Percentiles rank a stretch among this genome's conserved stretches.
Evolutionary conservation across 1,140 invertebrate species (phyloP).

Genomic region (Colletes latitarsis): DNA sequence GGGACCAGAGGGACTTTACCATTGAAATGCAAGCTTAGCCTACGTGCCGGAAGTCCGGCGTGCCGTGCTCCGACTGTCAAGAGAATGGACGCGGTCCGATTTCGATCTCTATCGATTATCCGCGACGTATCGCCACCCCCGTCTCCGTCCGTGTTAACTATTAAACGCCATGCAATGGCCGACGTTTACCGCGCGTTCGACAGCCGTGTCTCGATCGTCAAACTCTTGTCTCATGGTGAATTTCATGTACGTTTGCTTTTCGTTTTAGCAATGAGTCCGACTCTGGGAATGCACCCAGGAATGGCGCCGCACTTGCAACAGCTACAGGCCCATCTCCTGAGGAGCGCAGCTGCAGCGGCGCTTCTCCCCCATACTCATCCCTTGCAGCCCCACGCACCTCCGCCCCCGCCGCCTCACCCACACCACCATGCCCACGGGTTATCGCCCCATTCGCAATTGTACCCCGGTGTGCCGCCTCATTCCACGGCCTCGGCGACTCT

Average conservation of each 20-base stretch:
- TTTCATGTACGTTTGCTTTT: slow-evolving; percentile 3
- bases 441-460: slow-evolving; percentile 74
- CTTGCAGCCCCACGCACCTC: slow-evolving; percentile 80
- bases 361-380: slow-evolving; percentile 80
- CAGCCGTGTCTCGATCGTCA: background rate
- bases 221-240: background rate
- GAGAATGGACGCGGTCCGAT: slow-evolving; percentile 51
- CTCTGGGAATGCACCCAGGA: slow-evolving; percentile 85
- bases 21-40: slow-evolving; percentile 64
- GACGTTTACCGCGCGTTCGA: background rate
- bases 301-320: slow-evolving; percentile 88
- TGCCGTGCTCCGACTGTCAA: slow-evolving; percentile 58
- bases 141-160: slow-evolving; percentile 17
- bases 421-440: slow-evolving; percentile 70
- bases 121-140: slow-evolving; percentile 45
- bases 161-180: background rate
- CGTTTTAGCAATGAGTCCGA: slow-evolving; percentile 83
- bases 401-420: slow-evolving; percentile 79
- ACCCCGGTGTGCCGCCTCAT: slow-evolving; percentile 76
- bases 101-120: slow-evolving; percentile 59
- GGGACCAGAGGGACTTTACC: slow-evolving; percentile 2
- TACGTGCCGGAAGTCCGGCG: slow-evolving; percentile 62
- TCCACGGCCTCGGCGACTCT: slow-evolving; percentile 74
- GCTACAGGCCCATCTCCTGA: slow-evolving; percentile 88
- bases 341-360: slow-evolving; percentile 83